phyloP scores from a whole-genome alignment of 1,140 invertebrate species.

The Brachionus manjavacas region DNA sequence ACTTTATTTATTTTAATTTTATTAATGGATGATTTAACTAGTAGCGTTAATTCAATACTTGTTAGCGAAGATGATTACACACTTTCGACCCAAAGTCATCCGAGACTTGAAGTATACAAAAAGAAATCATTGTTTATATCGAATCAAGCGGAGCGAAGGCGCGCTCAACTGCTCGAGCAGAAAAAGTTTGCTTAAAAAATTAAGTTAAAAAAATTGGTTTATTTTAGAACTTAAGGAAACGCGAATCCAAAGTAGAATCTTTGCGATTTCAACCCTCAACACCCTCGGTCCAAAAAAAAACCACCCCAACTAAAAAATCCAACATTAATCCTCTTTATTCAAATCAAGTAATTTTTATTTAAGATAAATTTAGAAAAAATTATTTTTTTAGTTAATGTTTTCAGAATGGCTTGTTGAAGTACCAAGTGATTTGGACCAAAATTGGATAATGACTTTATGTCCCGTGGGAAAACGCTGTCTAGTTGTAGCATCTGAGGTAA shows the following conservation, averaged over 20 bases:
- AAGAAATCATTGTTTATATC: background rate
- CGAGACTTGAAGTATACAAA: background rate
- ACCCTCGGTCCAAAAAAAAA: conserved; percentile 1
- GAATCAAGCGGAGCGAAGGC: background rate
- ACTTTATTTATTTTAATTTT: background rate
- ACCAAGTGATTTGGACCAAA: conserved; percentile 59
- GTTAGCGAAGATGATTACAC: conserved; percentile 1
- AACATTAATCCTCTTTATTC: background rate
- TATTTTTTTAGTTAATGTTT: conserved; percentile 64
- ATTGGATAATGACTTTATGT: conserved; percentile 75
- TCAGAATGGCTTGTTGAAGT: conserved; percentile 86
- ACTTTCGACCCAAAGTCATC: background rate
- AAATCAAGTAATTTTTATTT: background rate
- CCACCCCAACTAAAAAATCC: background rate
- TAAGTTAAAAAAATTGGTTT: background rate
- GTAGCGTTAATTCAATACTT: conserved; percentile 9
- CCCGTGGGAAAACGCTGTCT: conserved; percentile 73
- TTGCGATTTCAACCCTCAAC: background rate
- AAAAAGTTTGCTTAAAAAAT: conserved; percentile 4
- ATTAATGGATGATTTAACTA: conserved; percentile 34
- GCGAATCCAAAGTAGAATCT: background rate
- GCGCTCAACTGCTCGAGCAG: background rate
- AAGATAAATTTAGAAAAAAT: background rate
- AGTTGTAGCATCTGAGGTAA: conserved; percentile 68
- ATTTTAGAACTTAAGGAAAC: background rate